phyloP scores from a whole-genome alignment of 1,140 invertebrate genomes.

The Microplitis demolitor region DNA sequence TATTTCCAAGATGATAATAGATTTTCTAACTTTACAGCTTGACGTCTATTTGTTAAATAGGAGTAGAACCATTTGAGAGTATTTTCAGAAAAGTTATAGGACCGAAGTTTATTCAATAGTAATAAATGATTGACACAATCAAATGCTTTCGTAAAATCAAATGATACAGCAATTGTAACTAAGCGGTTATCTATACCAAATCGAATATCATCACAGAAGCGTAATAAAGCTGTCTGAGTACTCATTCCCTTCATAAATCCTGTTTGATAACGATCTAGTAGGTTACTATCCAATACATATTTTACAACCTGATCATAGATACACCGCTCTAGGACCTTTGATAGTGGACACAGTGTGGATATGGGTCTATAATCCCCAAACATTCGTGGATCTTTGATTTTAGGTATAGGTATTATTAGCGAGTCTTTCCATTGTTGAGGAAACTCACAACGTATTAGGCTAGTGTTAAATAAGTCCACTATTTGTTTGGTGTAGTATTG shows the following conservation, averaged over 20 bases:
- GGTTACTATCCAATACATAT: not conserved
- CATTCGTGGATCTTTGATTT: not conserved
- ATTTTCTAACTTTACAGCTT: not conserved
- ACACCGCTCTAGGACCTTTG: conserved; percentile 16
- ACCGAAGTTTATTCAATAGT: conserved; percentile 10
- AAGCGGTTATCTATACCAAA: not conserved
- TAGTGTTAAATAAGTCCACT: too few relatives aligned
- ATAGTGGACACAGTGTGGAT: conserved; percentile 12
- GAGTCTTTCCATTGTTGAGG: too few relatives aligned
- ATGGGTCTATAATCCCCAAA: conserved; percentile 12
- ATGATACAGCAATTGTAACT: conserved; percentile 16
- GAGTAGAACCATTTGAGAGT: not conserved
- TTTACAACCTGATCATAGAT: not conserved
- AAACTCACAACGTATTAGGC: too few relatives aligned
- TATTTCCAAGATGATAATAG: too few relatives aligned
- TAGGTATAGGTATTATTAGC: not conserved
- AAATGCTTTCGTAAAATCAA: conserved; percentile 28
- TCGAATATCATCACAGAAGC: too few relatives aligned
- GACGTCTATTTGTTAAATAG: not conserved
- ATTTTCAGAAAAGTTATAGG: not conserved
- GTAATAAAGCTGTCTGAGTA: not conserved
- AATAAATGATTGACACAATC: conserved; percentile 23
- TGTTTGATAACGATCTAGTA: not conserved
- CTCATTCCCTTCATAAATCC: not conserved
- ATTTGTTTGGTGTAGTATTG: too few relatives aligned